Evolutionary conservation across 2,888 invertebrate genomes (phyloP).

Genomic region (Volucella inflata): DNA sequence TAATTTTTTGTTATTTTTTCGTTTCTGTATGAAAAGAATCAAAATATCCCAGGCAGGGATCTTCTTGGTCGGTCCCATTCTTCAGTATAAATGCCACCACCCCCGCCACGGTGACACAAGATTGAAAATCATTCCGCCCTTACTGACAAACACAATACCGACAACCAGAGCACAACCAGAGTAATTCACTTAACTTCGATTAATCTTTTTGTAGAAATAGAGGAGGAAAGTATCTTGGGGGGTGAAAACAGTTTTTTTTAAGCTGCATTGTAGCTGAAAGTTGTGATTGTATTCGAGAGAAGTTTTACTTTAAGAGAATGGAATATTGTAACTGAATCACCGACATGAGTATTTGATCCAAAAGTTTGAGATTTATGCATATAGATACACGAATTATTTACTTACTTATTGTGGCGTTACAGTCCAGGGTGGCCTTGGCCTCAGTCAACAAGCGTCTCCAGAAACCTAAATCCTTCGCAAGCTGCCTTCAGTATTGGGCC

Average conservation of each 20-base stretch:
- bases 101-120: background rate
- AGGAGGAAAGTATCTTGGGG: background rate
- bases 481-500: too few relatives aligned
- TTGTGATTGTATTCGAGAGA: too few relatives aligned
- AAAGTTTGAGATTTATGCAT: too few relatives aligned
- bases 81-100: background rate
- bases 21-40: background rate
- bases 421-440: too few relatives aligned
- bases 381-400: background rate
- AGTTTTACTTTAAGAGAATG: too few relatives aligned
- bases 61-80: background rate
- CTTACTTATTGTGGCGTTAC: too few relatives aligned
- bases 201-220: background rate
- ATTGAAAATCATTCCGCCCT: constrained; percentile 34
- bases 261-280: too few relatives aligned
- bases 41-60: background rate
- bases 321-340: too few relatives aligned
- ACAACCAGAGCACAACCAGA: constrained; percentile 1
- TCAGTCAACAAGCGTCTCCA: too few relatives aligned
- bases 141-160: constrained; percentile 19
- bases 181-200: constrained; percentile 14
- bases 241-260: background rate
- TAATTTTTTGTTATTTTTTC: constrained; percentile 43
- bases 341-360: too few relatives aligned
- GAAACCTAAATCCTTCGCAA: too few relatives aligned